Evolutionary conservation across 2,797 vertebrate genomes (phyloP).

Genomic region (Argentina silus): DNA sequence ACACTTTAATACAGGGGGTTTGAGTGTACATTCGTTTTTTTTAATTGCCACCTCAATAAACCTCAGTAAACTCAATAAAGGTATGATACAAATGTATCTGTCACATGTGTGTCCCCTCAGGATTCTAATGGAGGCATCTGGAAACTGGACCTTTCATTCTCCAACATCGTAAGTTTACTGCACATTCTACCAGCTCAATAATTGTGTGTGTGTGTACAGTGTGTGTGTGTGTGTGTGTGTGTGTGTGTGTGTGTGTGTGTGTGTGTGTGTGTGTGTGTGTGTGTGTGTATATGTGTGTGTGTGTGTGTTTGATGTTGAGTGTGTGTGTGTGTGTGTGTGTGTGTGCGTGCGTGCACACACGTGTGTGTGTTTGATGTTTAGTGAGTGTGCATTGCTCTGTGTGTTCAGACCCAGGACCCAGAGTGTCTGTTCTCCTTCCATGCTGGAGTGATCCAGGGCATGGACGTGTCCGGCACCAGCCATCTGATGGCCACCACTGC

Average conservation of each 20-base stretch:
- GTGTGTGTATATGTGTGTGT: background rate
- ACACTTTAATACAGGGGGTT: background rate
- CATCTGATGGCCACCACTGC: conserved; percentile 89
- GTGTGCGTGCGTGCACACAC: background rate
- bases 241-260: conserved; percentile 1
- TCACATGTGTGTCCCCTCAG: conserved; percentile 68
- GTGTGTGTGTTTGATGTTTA: background rate
- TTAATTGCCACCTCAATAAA: too few species aligned
- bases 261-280: background rate
- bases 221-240: too few species aligned
- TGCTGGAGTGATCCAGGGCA: conserved; percentile 81
- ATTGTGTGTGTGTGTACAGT: background rate
- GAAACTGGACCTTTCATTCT: conserved; percentile 95
- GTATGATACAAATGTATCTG: too few species aligned
- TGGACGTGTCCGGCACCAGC: conserved; percentile 83
- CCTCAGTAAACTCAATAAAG: too few species aligned
- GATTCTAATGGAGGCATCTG: conserved; percentile 91
- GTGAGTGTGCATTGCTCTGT: conserved; percentile 8
- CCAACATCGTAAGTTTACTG: conserved; percentile 81
- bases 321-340: conserved; percentile 7
- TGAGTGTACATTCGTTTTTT: too few species aligned
- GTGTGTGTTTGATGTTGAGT: too few species aligned
- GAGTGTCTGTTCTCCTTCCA: conserved; percentile 89
- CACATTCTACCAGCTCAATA: background rate
- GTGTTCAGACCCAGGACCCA: conserved; percentile 83